Conservation (phyloP, 1,140 invertebrate genomes). For the Zaprionus capensis region DNA sequence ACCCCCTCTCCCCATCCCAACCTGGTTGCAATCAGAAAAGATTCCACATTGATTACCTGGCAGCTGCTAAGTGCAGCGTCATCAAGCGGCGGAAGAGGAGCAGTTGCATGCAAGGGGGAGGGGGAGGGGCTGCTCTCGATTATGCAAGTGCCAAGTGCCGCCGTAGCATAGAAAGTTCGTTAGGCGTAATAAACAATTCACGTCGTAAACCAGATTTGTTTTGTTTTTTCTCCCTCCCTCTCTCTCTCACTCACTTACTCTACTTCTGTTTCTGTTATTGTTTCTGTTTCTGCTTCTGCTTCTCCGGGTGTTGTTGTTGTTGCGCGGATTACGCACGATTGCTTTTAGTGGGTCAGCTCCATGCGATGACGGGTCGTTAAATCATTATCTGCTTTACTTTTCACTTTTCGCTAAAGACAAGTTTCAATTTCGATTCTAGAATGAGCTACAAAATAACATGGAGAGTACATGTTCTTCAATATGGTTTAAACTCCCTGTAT, state of each 20-base stretch:
- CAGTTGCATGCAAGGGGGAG: neutral
- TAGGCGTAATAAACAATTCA: conserved; percentile 74
- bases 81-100: neutral
- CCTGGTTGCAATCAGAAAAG: conserved; percentile 35
- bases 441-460: neutral
- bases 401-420: conserved; percentile 36
- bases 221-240: neutral
- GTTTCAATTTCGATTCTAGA: neutral
- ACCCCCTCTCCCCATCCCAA: neutral
- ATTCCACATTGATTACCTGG: conserved; percentile 49
- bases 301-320: neutral
- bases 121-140: conserved; percentile 15
- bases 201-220: conserved; percentile 67
- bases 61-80: conserved; percentile 40
- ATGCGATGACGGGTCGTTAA: conserved; percentile 40
- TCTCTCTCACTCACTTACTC: neutral
- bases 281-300: neutral
- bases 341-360: conserved; percentile 56
- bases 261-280: neutral
- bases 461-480: too few species aligned
- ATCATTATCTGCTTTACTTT: conserved; percentile 32
- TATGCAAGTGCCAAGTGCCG: conserved; percentile 58
- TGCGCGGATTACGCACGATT: conserved; percentile 59
- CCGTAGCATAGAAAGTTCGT: conserved; percentile 68
- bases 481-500: too few species aligned